These are phyloP conservation scores for Carposina sasakii DNA, from an alignment of 1,140 invertebrate genomes.

Conservation along the genomic window DNA sequence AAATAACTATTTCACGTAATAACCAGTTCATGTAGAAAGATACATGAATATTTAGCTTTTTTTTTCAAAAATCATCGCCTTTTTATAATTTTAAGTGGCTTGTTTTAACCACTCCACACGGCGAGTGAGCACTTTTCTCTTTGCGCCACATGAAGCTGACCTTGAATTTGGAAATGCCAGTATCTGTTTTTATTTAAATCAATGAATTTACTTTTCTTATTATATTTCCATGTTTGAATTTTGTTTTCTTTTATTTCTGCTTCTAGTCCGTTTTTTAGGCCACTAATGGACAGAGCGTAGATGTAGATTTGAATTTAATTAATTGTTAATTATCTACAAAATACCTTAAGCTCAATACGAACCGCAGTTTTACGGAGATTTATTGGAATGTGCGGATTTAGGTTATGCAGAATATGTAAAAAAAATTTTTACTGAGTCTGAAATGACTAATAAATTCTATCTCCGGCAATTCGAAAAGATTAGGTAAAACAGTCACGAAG, in stretches of 20 bases:
- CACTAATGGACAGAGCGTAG: constrained; percentile 17
- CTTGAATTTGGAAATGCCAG: constrained; percentile 25
- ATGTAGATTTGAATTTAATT: too few species aligned
- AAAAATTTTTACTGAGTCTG: too few species aligned
- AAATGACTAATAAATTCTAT: too few species aligned
- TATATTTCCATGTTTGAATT: constrained; percentile 10
- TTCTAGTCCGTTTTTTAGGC: constrained; percentile 2
- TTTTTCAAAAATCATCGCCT: constrained; percentile 16
- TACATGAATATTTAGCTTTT: constrained; percentile 8
- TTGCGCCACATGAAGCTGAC: constrained; percentile 21
- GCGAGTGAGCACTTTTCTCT: constrained; percentile 15
- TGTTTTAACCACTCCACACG: constrained; percentile 17
- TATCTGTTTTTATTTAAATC: constrained; percentile 16
- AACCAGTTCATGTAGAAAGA: constrained; percentile 14
- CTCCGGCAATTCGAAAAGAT: too few species aligned
- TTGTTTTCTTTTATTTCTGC: constrained; percentile 15
- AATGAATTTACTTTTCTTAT: constrained; percentile 8
- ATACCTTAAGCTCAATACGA: too few species aligned
- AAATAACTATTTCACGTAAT: constrained; percentile 3
- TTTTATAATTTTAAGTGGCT: constrained; percentile 11
- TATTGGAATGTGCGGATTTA: too few species aligned
- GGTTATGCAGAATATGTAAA: too few species aligned
- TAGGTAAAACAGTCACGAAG: too few species aligned
- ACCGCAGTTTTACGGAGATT: too few species aligned
- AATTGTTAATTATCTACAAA: too few species aligned